Conservation (phyloP, 92 coral and sea anemone genomes). For the Galaxea fascicularis region DNA sequence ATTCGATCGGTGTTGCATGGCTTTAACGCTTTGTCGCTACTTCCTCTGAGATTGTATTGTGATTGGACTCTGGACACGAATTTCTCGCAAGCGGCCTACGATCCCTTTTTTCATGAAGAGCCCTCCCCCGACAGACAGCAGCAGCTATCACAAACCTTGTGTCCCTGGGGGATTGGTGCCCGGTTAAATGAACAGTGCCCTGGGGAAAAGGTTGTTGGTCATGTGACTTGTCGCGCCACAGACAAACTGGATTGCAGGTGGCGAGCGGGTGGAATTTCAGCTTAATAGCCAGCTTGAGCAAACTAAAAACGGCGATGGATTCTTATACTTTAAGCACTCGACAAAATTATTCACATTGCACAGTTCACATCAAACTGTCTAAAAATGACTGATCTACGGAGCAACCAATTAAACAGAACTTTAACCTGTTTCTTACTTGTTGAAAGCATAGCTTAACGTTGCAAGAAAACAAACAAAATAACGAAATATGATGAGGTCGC, state of each 20-base stretch:
- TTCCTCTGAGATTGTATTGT: too few relatives aligned
- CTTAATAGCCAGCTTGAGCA: background rate
- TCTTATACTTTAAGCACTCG: background rate
- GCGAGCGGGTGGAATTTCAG: slow-evolving; percentile 29
- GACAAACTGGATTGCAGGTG: slow-evolving; percentile 34
- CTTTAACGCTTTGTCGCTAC: too few relatives aligned
- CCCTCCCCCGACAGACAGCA: background rate
- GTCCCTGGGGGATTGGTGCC: too few relatives aligned
- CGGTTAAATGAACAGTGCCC: too few relatives aligned
- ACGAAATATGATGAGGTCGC: background rate
- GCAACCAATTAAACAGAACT: background rate
- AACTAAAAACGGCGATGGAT: slow-evolving; percentile 15
- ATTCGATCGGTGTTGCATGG: too few relatives aligned
- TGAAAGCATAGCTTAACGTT: background rate
- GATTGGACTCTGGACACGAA: too few relatives aligned
- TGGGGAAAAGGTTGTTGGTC: background rate
- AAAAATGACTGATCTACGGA: background rate
- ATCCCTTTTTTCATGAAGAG: background rate
- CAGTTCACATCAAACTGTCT: background rate
- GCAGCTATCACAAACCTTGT: background rate
- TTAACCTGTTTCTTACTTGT: background rate
- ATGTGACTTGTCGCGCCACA: slow-evolving; percentile 30
- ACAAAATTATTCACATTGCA: background rate
- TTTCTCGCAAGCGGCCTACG: too few relatives aligned
- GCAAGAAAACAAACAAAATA: background rate